Conservation (phyloP, 2,797 vertebrate species). For the Pseudochaenichthys georgianus region DNA sequence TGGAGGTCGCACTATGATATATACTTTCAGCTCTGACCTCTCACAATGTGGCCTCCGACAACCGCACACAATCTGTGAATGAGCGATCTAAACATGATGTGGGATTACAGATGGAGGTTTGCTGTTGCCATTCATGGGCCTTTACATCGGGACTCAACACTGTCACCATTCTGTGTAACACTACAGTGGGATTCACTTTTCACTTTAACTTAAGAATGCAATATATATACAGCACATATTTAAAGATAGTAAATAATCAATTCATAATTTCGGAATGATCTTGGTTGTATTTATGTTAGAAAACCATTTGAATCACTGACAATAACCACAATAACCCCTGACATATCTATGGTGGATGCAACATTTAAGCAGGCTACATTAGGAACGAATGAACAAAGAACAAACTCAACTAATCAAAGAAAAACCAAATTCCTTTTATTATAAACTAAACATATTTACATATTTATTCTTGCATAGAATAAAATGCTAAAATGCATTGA, state of each 20-base stretch:
- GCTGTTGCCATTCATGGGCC: conserved; percentile 19
- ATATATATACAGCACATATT: conserved; percentile 1
- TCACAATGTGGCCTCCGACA: conserved; percentile 50
- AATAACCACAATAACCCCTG: too few relatives aligned
- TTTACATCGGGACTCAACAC: conserved; percentile 34
- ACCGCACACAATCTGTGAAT: conserved; percentile 58
- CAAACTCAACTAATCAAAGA: neutral
- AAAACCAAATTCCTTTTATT: neutral
- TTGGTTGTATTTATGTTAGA: neutral
- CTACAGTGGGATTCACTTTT: conserved; percentile 17
- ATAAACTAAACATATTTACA: neutral
- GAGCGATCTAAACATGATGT: conserved; percentile 63
- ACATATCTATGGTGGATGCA: neutral
- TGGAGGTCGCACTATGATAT: conserved; percentile 64
- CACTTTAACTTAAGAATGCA: conserved; percentile 34
- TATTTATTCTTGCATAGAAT: too few relatives aligned
- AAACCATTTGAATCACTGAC: neutral
- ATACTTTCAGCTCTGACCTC: conserved; percentile 63
- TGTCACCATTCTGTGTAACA: conserved; percentile 17
- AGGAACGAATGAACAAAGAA: neutral
- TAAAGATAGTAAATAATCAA: neutral
- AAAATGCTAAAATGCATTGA: neutral
- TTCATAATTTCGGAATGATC: neutral
- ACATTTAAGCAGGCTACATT: neutral
- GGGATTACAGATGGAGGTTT: conserved; percentile 50